Base-by-base conservation (phyloP, 1,140 invertebrate species). In the Drosophila grimshawi region DNA sequence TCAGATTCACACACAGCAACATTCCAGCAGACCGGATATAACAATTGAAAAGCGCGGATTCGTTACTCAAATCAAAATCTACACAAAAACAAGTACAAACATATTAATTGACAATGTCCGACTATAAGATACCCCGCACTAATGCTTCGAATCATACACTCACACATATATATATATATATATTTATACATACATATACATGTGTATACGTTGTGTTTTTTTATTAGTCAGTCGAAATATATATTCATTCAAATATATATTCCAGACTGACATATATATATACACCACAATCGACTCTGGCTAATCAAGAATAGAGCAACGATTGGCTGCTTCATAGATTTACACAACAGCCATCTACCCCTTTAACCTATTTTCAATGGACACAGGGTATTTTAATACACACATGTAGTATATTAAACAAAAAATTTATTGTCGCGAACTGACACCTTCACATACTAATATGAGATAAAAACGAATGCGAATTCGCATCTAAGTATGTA, bases 11-110 rank as follows among this genome's bases (percentile, higher is more conserved):
- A 70, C 72, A 86, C 80, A 83, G 76, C 66, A 69, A 88, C 83
- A 88, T 89, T 85, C 80, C 80, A 80, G 73, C 80, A 89, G 73
- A 88, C 85, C 80, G 85, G 85, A 88, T 85, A 89, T 88, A 70
- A 88, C 85, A 88, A 88, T 88, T 88, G 85, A 88, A 83, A 80
- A 77, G 69, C 78, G 80, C 82, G 80, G 65, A 53, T 56, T 51
- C 57, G 41, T 65, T 77, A 65, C 67, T 57, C 59, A 67, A 73
- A 60, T 55, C 49, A 61, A 73, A 72, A 61, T 65, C 56, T 66
- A 61, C 73, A 66, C 74, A 49, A 72, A 59, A 56, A 72, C 43
- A 76, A 64, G 37, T 55, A 59, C 11, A 45, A 19, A 7, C 45
- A 5, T 5, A 6, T 27, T 3, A 2, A 43, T n/a, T 43, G 10